phyloP scores from a whole-genome alignment of 2,113 vertebrate species.

The Lontra canadensis region DNA sequence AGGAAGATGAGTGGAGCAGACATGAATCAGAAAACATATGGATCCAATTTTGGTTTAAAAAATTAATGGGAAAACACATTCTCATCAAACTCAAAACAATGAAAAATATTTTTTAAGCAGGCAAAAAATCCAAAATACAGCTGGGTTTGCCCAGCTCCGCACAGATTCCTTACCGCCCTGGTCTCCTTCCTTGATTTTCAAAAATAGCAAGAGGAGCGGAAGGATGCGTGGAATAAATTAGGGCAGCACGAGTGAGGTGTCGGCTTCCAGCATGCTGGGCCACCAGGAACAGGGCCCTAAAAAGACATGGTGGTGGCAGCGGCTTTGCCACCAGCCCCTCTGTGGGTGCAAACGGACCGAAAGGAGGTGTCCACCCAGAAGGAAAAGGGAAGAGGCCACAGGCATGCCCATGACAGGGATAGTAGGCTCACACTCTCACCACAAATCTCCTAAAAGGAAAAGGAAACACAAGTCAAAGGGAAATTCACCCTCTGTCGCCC shows the following conservation, averaged over 20 bases:
- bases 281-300: neutral
- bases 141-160: conserved; percentile 59
- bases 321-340: neutral
- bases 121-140: conserved; percentile 75
- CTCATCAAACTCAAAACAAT: conserved; percentile 81
- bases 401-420: neutral
- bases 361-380: neutral
- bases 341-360: accelerated
- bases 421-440: neutral
- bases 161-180: conserved; percentile 28
- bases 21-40: conserved; percentile 80
- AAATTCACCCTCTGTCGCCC: neutral
- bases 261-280: neutral
- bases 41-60: conserved; percentile 79
- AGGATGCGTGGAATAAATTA: neutral
- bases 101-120: conserved; percentile 80
- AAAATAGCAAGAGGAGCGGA: neutral
- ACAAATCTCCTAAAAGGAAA: neutral
- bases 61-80: conserved; percentile 81
- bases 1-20: conserved; percentile 57
- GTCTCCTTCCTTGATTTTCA: neutral
- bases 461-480: neutral
- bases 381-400: neutral
- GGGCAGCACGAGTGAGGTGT: neutral
- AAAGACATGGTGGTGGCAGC: accelerated